Evolutionary conservation across 2,113 vertebrate genomes (phyloP), one percentile per base, ranked within the genome.

Genomic region (Anarhynchus alexandrinus): DNA sequence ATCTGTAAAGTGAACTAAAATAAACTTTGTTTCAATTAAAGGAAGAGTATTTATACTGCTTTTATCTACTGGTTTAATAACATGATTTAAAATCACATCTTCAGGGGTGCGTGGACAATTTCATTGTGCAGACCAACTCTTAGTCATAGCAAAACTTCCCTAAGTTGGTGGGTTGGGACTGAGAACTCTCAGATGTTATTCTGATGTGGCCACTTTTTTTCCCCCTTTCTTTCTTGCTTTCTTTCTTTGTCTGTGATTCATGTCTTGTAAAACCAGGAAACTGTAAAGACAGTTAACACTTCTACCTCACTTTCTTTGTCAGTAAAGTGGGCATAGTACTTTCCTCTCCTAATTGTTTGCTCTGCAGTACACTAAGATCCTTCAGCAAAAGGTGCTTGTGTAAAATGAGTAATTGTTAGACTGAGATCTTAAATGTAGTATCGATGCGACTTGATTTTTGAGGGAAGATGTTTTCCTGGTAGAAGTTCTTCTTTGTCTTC

Each of bases 1-100:
- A 52, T 88, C 85, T 67, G 71, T 90, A 65, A 93, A 96, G 62
- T 49, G 70, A 95, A 65, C 62, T 80, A 43, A 90, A 94, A 77
- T 96, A 96, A 97, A 94, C 95, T 85, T 61, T 26, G 70, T 90
- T 94, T 94, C 92, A 95, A 82, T 94, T 94, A 95, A 69, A 88
- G 79, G 26, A 49, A 85, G 66, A 72, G 20, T 95, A 94, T 96
- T 96, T 97, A 95, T 69, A 82, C 58, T 80, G 52, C 62, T 80
- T 93, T 96, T 93, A 93, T 97, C 94, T 95, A 11, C 30, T 88
- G 66, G 52, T 92, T 97, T 92, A 82, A 76, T 82, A 82, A 57
- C 4, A 4, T 42, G 26, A 52, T 87, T 92, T 88, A 82, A 82
- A 87, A 88, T 90, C 71, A 9, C 43, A 88, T 95, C 79, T 85